A percentile compares a stretch with the other conserved stretches of the same genome.
These are phyloP conservation scores for Ooceraea biroi DNA, from an alignment of 1,140 invertebrate species.

Conservation along the genomic window DNA sequence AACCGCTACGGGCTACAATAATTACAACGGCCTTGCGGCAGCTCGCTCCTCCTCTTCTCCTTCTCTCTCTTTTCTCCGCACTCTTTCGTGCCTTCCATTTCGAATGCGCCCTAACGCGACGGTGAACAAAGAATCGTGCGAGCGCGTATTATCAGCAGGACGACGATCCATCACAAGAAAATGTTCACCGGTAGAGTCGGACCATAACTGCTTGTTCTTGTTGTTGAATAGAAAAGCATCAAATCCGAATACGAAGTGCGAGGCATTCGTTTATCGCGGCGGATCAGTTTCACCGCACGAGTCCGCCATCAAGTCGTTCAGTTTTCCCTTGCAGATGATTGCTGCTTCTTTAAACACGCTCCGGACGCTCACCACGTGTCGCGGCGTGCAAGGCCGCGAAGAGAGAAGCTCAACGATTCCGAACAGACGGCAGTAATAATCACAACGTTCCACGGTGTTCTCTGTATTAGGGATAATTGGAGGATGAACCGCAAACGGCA, in stretches of 20 bases:
- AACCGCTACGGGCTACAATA: constrained; percentile 70
- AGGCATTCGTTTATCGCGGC: no score
- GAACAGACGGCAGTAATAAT: constrained; percentile 73
- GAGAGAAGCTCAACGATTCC: constrained; percentile 64
- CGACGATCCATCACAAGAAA: not conserved
- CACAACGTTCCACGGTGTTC: constrained; percentile 76
- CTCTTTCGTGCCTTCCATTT: constrained; percentile 2
- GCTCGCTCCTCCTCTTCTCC: not conserved
- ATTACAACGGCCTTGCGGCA: constrained; percentile 63
- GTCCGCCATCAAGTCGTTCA: not conserved
- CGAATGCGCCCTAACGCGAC: constrained; percentile 34
- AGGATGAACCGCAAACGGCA: constrained; percentile 76
- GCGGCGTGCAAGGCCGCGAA: constrained; percentile 53
- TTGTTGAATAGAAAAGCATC: not conserved
- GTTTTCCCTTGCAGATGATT: not conserved
- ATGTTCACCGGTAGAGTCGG: constrained; percentile 24
- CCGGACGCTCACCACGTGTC: constrained; percentile 5
- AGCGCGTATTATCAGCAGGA: not conserved
- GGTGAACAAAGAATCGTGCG: constrained; percentile 39
- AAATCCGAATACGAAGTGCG: not conserved
- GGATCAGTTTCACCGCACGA: no score
- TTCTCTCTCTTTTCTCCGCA: not conserved
- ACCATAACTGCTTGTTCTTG: not conserved
- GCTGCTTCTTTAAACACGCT: not conserved
- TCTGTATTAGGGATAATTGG: constrained; percentile 80